A percentile compares a stretch with the other conserved stretches of the same genome.
Evolutionary conservation across 2,888 invertebrate genomes (phyloP).

Genomic region (Pimpla rufipes): DNA sequence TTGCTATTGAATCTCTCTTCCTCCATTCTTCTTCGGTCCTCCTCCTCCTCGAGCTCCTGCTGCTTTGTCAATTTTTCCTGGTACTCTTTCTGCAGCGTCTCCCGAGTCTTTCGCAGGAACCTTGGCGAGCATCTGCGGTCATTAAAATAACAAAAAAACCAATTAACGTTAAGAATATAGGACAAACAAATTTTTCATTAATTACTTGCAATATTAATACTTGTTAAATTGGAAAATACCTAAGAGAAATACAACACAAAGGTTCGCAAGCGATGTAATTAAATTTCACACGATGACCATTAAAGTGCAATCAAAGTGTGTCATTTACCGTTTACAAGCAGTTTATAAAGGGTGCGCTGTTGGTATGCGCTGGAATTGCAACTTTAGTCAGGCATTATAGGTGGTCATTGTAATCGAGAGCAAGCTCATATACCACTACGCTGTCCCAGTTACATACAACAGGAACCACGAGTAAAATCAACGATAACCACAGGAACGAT

Average conservation of each 20-base stretch:
- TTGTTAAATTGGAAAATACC: neutral
- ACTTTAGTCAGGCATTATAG: slow-evolving; percentile 19
- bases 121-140: slow-evolving; percentile 88
- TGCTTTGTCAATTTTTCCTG: slow-evolving; percentile 82
- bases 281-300: neutral
- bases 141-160: slow-evolving; percentile 14
- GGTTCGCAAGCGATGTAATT: neutral
- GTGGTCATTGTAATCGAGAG: slow-evolving; percentile 23
- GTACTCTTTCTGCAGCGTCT: slow-evolving; percentile 82
- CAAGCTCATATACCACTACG: slow-evolving; percentile 21
- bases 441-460: slow-evolving; percentile 1
- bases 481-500: slow-evolving; percentile 42
- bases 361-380: neutral
- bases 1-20: slow-evolving; percentile 72
- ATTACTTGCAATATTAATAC: neutral
- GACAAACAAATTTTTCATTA: neutral
- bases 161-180: neutral
- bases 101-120: slow-evolving; percentile 87
- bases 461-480: slow-evolving; percentile 31
- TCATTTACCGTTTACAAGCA: slow-evolving; percentile 14
- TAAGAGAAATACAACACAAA: neutral
- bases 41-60: slow-evolving; percentile 78
- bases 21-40: slow-evolving; percentile 68
- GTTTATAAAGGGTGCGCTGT: neutral
- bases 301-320: neutral